phyloP scores from a whole-genome alignment of 2,797 vertebrate genomes.

The Amazonetta brasiliensis region DNA sequence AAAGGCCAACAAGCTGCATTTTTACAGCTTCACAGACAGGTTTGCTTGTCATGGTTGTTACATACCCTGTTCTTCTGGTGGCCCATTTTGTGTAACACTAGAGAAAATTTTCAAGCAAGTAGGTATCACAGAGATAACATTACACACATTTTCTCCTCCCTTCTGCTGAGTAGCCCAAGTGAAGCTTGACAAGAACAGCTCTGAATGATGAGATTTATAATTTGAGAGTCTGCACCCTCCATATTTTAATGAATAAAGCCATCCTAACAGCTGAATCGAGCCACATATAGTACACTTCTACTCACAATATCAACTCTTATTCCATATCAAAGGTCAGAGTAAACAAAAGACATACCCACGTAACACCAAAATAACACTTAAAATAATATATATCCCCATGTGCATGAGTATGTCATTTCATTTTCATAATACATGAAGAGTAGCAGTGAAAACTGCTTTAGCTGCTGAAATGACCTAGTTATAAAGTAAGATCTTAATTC shows the following conservation, averaged over 20 bases:
- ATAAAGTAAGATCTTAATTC: not conserved
- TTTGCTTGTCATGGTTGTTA: not conserved
- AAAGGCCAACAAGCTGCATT: not conserved
- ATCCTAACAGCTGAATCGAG: not conserved
- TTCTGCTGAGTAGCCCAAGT: not conserved
- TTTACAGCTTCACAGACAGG: fast-evolving
- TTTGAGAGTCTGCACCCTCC: not conserved
- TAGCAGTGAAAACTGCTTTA: not conserved
- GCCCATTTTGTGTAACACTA: not conserved
- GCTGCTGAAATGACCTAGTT: not conserved
- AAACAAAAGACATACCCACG: not conserved
- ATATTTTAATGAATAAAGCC: not conserved
- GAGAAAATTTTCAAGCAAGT: not conserved
- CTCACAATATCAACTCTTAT: not conserved
- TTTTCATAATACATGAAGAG: not conserved
- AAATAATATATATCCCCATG: not conserved
- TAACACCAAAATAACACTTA: not conserved
- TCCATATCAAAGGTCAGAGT: not conserved
- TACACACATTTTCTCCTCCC: not conserved
- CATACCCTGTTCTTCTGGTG: not conserved
- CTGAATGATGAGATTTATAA: not conserved
- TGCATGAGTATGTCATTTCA: not conserved
- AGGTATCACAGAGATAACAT: not conserved
- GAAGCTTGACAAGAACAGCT: not conserved
- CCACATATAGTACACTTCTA: not conserved